These are phyloP conservation scores for Archegozetes longisetosus DNA, from an alignment of 1,140 invertebrate genomes.

Conservation along the genomic window DNA sequence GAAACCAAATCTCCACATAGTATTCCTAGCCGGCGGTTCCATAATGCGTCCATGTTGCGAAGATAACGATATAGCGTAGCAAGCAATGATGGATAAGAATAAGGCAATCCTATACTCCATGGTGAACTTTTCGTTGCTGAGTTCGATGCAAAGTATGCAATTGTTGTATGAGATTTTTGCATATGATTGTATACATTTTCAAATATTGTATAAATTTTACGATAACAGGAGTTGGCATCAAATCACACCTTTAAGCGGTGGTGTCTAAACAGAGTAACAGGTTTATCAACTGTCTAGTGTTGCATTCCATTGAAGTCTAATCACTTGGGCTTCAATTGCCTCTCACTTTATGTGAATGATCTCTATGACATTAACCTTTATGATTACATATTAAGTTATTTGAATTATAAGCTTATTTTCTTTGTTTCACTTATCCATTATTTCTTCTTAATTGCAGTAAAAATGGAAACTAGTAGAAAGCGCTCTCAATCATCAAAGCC, in stretches of 20 bases:
- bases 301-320: neutral
- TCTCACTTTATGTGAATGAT: neutral
- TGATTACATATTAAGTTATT: too few species aligned
- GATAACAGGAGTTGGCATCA: neutral
- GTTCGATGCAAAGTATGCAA: too few species aligned
- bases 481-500: neutral
- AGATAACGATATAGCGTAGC: neutral
- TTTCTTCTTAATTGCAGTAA: neutral
- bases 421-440: too few species aligned
- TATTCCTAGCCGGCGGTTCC: slow-evolving; percentile 76
- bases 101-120: neutral
- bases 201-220: too few species aligned
- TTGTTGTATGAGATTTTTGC: too few species aligned
- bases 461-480: neutral
- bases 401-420: too few species aligned
- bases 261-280: neutral
- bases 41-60: slow-evolving; percentile 53
- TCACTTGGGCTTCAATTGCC: neutral
- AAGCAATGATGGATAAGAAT: neutral
- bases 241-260: too few species aligned
- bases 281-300: neutral
- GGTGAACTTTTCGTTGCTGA: too few species aligned
- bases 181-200: too few species aligned
- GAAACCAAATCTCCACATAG: slow-evolving; percentile 83
- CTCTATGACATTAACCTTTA: neutral